Base-by-base conservation (phyloP, 2,113 vertebrate species). In the Tragelaphus scriptus region DNA sequence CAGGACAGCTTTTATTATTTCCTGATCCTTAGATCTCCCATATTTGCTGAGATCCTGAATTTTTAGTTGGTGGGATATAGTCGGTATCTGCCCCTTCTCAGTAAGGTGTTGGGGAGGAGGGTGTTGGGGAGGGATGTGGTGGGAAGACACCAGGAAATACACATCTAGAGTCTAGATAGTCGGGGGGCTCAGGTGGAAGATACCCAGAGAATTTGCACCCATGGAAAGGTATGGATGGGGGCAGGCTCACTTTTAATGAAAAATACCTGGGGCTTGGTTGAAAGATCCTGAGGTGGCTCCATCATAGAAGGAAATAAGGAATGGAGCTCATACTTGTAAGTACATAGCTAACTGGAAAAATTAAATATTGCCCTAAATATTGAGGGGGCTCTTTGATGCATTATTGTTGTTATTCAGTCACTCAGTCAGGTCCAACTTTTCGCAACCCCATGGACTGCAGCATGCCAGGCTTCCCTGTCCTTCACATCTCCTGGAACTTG, bases 101-200 rank as follows among this genome's bases (percentile, higher is more conserved):
- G 19, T 12, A 71, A 71, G 5, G 19, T 40, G 10, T 6, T 71
- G n/a, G n/a, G n/a, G 19, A 75, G 5, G 0, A 4, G 19, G 10
- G 10, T 13, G 10, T 6, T 71, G n/a, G 19, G n/a, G 19, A 75
- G 5, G 0, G 17, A 10, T 5, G 10, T 13, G n/a, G 5, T 71
- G n/a, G n/a, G 19, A 23, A 75, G n/a, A 75, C 36, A 75, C n/a
- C 0, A 0, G 68, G 10, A 75, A 75, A 75, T 23, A 25, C 5
- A 25, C 68, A 40, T 71, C 2, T 75, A 40, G 68, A 23, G 19
- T 75, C n/a, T 40, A 40, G 68, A 40, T 75, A 40, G 19, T 71
- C 0, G 0, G 19, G n/a, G 63, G 63, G 68, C 68, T 75, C 36
- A 23, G n/a, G 36, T 25, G 36, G 10, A 13, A 13, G 68, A 75